Conservation (phyloP, 2,888 invertebrate species). For the Nomada fabriciana region DNA sequence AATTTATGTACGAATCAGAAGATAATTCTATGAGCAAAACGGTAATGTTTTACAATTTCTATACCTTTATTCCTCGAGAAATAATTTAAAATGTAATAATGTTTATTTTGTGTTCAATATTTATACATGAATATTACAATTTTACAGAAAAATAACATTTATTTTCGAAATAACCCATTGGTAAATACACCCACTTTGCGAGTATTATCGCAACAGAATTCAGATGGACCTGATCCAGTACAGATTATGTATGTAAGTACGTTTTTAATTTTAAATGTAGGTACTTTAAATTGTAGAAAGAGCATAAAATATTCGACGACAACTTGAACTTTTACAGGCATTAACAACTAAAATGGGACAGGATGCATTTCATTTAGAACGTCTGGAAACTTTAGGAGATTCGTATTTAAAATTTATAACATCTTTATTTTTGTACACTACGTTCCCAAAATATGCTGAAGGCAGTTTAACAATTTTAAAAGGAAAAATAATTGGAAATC, state of each 20-base stretch:
- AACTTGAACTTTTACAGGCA: slow-evolving; percentile 84
- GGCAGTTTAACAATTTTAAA: slow-evolving; percentile 92
- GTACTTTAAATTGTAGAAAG: not conserved
- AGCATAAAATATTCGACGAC: not conserved
- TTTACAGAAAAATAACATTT: slow-evolving; percentile 30
- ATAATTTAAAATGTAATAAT: not conserved
- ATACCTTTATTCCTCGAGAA: not conserved
- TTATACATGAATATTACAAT: slow-evolving; percentile 8
- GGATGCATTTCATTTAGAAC: slow-evolving; percentile 92
- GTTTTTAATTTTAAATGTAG: slow-evolving; percentile 73
- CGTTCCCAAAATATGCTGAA: slow-evolving; percentile 90
- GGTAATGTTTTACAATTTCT: slow-evolving; percentile 32
- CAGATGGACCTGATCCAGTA: slow-evolving; percentile 75
- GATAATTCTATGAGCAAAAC: not conserved
- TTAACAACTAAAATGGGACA: slow-evolving; percentile 90
- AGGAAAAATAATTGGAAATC: slow-evolving; percentile 91
- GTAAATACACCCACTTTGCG: slow-evolving; percentile 65
- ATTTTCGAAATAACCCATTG: slow-evolving; percentile 45
- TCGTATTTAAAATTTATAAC: slow-evolving; percentile 93
- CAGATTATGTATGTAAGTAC: slow-evolving; percentile 78
- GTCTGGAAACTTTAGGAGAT: slow-evolving; percentile 95
- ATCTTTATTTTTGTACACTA: slow-evolving; percentile 90
- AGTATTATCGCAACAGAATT: slow-evolving; percentile 56
- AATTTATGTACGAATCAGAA: slow-evolving; percentile 85
- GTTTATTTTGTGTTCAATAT: not conserved